Base-by-base conservation (phyloP, 2,888 invertebrate genomes). In the Elgonia sp. region DNA sequence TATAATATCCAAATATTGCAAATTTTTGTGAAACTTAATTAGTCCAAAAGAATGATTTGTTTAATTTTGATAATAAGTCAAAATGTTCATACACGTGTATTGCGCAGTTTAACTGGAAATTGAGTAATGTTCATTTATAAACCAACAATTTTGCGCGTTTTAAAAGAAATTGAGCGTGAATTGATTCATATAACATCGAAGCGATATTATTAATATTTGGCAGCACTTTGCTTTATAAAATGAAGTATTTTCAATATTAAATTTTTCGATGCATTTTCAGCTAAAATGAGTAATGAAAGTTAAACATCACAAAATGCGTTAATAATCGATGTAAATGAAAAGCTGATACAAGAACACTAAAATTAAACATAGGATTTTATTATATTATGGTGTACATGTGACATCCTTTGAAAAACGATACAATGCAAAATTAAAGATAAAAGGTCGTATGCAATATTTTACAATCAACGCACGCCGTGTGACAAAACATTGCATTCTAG, bases 101-200 rank as follows among this genome's bases (percentile, higher is more conserved):
- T 69, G 55, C n/a, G n/a, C 14, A 29, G 40, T 63, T 63, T 76
- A 63, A 57, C n/a, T 57, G 53, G 10, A 37, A 60, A 69, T 42
- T 37, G 69, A 55, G 60, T 69, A 69, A 79, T 69, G 18, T 79
- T 60, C 57, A 53, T 69, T 69, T 40, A 60, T 69, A 69, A 69
- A 69, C 60, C 60, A 70, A 62, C 10, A 70, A n/a, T 60, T 70
- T 70, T 80, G 37, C 39, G 50, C 39, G 42, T 60, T 60, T 69
- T 37, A 20, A 57, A 80, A 80, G 62, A 80, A 53, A 62, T 53
- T 70, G 67, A 46, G 21, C 60, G 70, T 57, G 29, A 80, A 80
- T 80, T 62, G 16, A 70, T 57, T 67, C 55, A 16, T 18, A 42
- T 69, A 60, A 57, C 18, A 18, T 57, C 14, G 37, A 69, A 29